phyloP scores from a whole-genome alignment of 2,888 invertebrate species.

The Ditula angustiorana region DNA sequence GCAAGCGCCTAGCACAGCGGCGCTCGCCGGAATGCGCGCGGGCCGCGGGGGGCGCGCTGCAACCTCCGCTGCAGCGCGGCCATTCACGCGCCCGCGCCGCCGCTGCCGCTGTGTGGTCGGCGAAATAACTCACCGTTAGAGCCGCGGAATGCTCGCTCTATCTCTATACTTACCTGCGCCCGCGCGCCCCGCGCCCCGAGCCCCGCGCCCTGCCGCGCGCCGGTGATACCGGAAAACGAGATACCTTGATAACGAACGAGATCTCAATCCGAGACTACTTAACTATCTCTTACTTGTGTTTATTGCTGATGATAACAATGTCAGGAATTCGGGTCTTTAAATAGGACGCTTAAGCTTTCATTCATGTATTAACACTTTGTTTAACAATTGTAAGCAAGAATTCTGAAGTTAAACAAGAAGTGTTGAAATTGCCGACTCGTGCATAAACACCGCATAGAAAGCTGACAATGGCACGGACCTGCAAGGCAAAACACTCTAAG shows the following conservation, averaged over 20 bases:
- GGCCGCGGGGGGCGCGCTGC: conserved; percentile 61
- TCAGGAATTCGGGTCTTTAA: conserved; percentile 32
- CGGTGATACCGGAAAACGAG: conserved; percentile 55
- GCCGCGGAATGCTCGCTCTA: conserved; percentile 80
- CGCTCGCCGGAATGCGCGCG: conserved; percentile 66
- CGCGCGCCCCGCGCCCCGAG: conserved; percentile 46
- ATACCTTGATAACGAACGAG: conserved; percentile 57
- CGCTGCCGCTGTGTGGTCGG: conserved; percentile 64
- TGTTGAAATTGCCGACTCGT: conserved; percentile 26
- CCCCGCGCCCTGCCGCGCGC: conserved; percentile 42
- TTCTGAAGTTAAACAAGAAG: conserved; percentile 29
- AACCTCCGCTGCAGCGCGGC: conserved; percentile 80
- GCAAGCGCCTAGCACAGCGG: conserved; percentile 74
- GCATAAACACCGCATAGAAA: conserved; percentile 30
- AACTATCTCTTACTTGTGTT: conserved; percentile 46
- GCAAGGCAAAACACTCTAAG: conserved; percentile 31
- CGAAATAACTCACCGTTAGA: conserved; percentile 84
- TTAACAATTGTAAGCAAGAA: conserved; percentile 17
- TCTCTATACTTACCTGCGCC: conserved; percentile 61
- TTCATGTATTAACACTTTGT: conserved; percentile 19
- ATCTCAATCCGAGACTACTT: conserved; percentile 53
- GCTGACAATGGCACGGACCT: conserved; percentile 28
- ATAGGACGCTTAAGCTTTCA: conserved; percentile 19
- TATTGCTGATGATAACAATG: conserved; percentile 30
- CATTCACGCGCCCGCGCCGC: conserved; percentile 74